Base-by-base conservation (phyloP, 2,797 vertebrate genomes). In the Eptatretus atami region DNA sequence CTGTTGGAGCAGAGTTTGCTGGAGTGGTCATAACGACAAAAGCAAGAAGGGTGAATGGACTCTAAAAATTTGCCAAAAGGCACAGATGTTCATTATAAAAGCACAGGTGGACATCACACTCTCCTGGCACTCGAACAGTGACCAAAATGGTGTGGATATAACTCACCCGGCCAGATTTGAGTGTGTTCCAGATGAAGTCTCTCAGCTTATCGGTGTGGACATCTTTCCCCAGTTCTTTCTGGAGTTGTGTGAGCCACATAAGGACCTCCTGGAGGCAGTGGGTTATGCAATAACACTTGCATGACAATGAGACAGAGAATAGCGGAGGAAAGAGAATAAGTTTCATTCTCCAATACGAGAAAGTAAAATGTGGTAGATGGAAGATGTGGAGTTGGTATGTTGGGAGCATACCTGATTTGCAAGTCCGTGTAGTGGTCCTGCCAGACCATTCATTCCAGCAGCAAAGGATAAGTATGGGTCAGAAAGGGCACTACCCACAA, bases 161-260 rank as follows among this genome's bases (percentile, higher is more conserved):
- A 15, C 76, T 81, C 73, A 96, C 90, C 80, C 86, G 77, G 74
- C 88, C 90, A 25, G 84, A 88, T 70, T 96, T 95, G 53, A 95
- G 81, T 6, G 90, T 96, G 76, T 90, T 95, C 88, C 86, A 95
- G 76, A 96, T 95, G 76, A 85, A 94, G 68, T 93, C 86, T 68
- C 79, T 78, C 77, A 96, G 80, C 67, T 74, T 82, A 68, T 93
- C 85, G 14, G 93, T 87, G 0, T 85, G 85, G 65, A 93, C 90
- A 2, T 93, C 86, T 66, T 81, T 80, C 8, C 90, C 88, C 68
- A 95, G 68, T 76, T 94, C 86, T 72, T 92, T 86, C 77, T 95
- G 88, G 71, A 96, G 76, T 13, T 81, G 76, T 0, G 88, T 94
- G 69, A 96, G 75, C 90, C 90, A 96, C 53, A 84, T 81, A 70